phyloP scores from a whole-genome alignment of 2,888 invertebrate genomes.

The Xestobium rufovillosum region DNA sequence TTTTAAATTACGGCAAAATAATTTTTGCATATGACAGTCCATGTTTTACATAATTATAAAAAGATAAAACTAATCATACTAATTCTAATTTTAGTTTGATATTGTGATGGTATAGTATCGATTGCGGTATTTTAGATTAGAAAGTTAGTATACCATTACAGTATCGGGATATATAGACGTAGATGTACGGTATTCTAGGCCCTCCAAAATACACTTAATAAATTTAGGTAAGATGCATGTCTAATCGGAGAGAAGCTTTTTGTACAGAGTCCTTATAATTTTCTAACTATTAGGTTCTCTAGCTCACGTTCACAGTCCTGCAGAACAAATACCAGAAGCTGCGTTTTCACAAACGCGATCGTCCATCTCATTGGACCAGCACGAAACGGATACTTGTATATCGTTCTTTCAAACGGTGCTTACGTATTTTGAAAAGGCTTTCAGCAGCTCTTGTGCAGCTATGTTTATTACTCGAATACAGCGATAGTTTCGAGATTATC shows the following conservation, averaged over 20 bases:
- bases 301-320: constrained; percentile 4
- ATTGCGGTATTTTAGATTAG: neutral
- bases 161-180: constrained; percentile 33
- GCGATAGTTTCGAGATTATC: constrained; percentile 26
- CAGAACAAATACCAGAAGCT: constrained; percentile 18
- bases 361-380: too few relatives aligned
- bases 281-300: constrained; percentile 28
- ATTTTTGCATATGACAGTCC: constrained; percentile 43
- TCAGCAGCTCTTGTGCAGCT: too few relatives aligned
- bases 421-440: too few relatives aligned
- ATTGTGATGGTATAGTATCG: constrained; percentile 26
- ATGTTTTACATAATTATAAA: constrained; percentile 37
- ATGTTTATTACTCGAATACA: too few relatives aligned
- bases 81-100: constrained; percentile 30
- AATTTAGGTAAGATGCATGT: constrained; percentile 42
- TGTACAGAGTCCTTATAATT: constrained; percentile 43
- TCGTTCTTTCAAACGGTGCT: constrained; percentile 35
- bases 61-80: constrained; percentile 35
- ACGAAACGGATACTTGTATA: constrained; percentile 34
- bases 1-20: constrained; percentile 28
- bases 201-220: constrained; percentile 41
- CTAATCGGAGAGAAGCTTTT: constrained; percentile 41
- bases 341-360: too few relatives aligned
- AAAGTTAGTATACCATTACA: constrained; percentile 28
- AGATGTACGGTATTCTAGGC: constrained; percentile 42